Conservation (phyloP, 2,797 vertebrate species). For the Poecilia picta region DNA sequence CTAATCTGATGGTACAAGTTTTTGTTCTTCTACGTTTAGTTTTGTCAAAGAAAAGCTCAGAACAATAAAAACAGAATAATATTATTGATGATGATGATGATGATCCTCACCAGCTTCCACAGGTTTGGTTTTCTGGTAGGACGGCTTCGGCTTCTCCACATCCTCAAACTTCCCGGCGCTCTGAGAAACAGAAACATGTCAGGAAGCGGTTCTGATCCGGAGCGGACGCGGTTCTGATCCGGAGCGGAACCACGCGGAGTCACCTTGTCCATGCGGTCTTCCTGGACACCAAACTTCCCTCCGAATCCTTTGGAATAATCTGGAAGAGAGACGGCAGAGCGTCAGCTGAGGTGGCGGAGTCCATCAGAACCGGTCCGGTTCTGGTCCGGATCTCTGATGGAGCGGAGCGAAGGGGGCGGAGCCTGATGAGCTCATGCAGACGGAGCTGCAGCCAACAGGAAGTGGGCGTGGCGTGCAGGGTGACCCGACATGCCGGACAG, state of each 20-base stretch:
- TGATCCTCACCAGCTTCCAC: constrained; percentile 87
- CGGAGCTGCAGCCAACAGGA: constrained; percentile 4
- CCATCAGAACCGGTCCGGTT: constrained; percentile 22
- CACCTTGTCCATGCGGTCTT: constrained; percentile 92
- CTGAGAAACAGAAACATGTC: constrained; percentile 63
- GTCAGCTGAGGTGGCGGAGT: constrained; percentile 7
- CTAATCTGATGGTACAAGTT: no score
- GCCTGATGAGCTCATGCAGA: constrained; percentile 60
- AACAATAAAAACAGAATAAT: no score
- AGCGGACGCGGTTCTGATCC: not conserved
- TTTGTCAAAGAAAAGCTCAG: no score
- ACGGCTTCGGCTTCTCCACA: constrained; percentile 82
- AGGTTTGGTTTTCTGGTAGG: constrained; percentile 93
- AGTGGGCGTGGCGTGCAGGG: not conserved
- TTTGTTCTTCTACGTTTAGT: no score
- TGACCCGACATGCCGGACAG: not conserved
- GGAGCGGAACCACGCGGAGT: no score
- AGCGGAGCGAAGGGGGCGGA: constrained; percentile 11
- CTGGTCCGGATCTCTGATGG: constrained; percentile 24
- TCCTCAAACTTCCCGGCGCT: constrained; percentile 93
- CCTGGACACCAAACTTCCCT: constrained; percentile 94
- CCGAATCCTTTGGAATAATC: constrained; percentile 96
- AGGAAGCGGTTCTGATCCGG: not conserved
- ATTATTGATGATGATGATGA: no score
- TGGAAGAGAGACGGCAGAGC: constrained; percentile 51